Evolutionary conservation across 1,140 invertebrate species (phyloP).

Genomic region (Zaprionus lachaisei): DNA sequence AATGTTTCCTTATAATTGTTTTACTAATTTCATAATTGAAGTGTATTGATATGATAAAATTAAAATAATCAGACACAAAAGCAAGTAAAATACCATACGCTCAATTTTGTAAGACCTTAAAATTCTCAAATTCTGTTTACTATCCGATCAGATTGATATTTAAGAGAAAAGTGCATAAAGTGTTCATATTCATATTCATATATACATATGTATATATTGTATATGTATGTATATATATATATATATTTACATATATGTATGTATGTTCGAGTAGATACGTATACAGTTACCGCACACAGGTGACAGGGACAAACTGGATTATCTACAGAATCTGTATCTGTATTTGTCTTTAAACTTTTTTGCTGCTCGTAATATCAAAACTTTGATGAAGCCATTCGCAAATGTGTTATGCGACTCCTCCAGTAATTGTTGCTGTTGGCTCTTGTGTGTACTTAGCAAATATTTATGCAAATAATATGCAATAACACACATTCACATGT

Average conservation of each 20-base stretch:
- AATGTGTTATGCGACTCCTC: constrained; percentile 34
- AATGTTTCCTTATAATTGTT: background rate
- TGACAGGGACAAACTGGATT: background rate
- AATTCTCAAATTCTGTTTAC: no score
- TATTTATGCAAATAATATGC: constrained; percentile 81
- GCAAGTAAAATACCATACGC: no score
- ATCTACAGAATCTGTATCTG: constrained; percentile 2
- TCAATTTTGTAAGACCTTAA: no score
- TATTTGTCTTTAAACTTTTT: constrained; percentile 43
- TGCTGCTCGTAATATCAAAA: constrained; percentile 49
- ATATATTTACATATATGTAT: no score
- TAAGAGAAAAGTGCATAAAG: no score
- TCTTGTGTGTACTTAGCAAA: constrained; percentile 58
- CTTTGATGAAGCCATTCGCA: constrained; percentile 51
- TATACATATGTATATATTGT: no score
- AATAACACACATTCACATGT: constrained; percentile 60
- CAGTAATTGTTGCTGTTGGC: constrained; percentile 23
- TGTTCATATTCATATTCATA: no score
- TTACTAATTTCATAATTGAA: background rate
- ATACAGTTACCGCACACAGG: constrained; percentile 1
- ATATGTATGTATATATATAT: no score
- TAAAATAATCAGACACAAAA: no score
- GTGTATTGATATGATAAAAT: background rate
- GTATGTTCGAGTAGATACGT: no score
- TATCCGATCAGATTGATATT: no score